These are phyloP conservation scores for Flabesymbios commensalis DNA, from an alignment of 2,888 invertebrate genomes.

Conservation along the genomic window DNA sequence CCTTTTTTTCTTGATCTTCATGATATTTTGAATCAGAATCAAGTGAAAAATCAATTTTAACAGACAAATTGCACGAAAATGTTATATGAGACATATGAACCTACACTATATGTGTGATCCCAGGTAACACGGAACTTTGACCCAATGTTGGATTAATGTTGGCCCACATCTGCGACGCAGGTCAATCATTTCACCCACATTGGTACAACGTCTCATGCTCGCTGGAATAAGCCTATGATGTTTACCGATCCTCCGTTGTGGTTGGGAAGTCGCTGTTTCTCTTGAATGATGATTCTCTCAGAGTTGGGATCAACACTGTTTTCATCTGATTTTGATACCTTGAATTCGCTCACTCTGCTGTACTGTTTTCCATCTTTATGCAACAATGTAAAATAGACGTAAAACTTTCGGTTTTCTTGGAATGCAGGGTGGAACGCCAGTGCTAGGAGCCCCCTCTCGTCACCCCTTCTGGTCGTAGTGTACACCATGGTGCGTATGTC, in stretches of 20 bases:
- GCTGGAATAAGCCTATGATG: no score
- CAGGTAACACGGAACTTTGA: no score
- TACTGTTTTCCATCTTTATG: background rate
- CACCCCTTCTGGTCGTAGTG: slow-evolving; percentile 32
- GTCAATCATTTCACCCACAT: no score
- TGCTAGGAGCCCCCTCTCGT: slow-evolving; percentile 48
- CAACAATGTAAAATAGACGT: slow-evolving; percentile 48
- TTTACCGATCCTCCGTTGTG: slow-evolving; percentile 59
- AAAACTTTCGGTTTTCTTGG: slow-evolving; percentile 46
- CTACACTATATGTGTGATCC: no score
- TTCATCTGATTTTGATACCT: slow-evolving; percentile 33
- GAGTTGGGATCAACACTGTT: slow-evolving; percentile 39
- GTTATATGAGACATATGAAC: no score
- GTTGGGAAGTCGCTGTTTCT: slow-evolving; percentile 49
- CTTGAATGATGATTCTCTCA: slow-evolving; percentile 45
- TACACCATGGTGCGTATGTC: slow-evolving; percentile 37
- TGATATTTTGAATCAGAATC: no score
- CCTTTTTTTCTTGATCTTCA: no score
- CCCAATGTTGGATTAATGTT: no score
- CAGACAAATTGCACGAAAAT: no score
- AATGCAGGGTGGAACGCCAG: slow-evolving; percentile 52
- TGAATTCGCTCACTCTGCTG: slow-evolving; percentile 28
- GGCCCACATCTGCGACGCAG: no score
- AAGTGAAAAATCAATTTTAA: no score
- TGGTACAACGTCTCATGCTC: no score